Base-by-base conservation (phyloP, 2,797 vertebrate species). In the Gobionotothen gibberifrons region DNA sequence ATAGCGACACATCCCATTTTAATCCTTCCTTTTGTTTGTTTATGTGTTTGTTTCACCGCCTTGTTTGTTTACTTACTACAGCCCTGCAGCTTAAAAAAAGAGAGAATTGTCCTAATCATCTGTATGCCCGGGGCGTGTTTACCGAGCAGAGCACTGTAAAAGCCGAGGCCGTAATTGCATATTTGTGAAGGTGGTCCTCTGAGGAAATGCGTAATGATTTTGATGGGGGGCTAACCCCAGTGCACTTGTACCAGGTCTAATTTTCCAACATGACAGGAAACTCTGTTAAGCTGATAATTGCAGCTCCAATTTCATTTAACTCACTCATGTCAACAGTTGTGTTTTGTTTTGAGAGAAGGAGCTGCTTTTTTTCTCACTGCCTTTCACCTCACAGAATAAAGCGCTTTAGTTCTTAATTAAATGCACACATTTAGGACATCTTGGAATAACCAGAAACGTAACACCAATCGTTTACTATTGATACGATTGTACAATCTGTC, bases 261-360 rank as follows among this genome's bases (percentile, higher is more conserved):
- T 94, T 94, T 93, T 93, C 90, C 89, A 83, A 93, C 91, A 92
- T 92, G 92, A 93, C 93, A 94, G 94, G 92, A 94, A 93, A 93
- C 93, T 93, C 91, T 92, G 92, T 93, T 93, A 94, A 94, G 92
- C 92, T 92, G 93, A 94, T 94, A 93, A 94, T 94, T 92, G 88
- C 91, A 72, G 92, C 92, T 94, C 94, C 90, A 89, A 91, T 94
- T 94, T 93, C 93, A 92, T 92, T 91, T 93, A 94, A 94, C 92
- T 93, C 90, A 92, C 91, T 94, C 93, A 93, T 91, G 91, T 94
- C 92, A 94, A 93, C 93, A 93, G 91, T 92, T 93, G 89, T 92
- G 91, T 91, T 93, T 87, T 92, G 92, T 92, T 92, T 93, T 90
- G 85, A 81, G 89, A 73, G 83, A 87, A 84, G 81, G 82, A 81